Evolutionary conservation across 2,888 invertebrate species (phyloP), one percentile per base, ranked within the genome.

Genomic region (Tenthredo livida): DNA sequence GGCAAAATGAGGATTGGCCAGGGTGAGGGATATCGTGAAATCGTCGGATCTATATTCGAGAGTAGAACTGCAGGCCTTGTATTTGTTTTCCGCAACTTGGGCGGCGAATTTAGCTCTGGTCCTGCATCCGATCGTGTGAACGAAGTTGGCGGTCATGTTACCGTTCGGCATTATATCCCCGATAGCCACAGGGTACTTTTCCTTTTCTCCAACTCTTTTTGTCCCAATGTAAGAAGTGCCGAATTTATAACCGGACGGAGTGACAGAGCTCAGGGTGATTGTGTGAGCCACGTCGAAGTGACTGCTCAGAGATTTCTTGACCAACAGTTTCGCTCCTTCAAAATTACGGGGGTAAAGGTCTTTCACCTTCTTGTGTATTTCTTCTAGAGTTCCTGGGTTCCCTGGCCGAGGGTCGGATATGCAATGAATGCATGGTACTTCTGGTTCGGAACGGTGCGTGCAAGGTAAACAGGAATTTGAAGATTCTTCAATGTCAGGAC

Each of bases 1-100:
- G 0, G 88, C 5, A 5, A 92, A 67, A 54, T 88, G 84, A 1
- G 91, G 89, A 86, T 93, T 89, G 0, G 90, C 90, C 61, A 93
- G 17, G 3, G 90, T 89, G 6, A 90, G 43, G 7, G 92, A 90
- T 4, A 91, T 2, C 0, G 93, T 93, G 21, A 87, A 91, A 83
- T 93, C 92, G 61, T 93, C 91, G 4, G 92, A 89, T n/a, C 93
- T 90, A 85, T 93, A 93, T 65, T 93, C 93, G 15, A 91, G 7
- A 0, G 86, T 87, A 5, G 91, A 88, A 58, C 88, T 91, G 1
- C 87, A 88, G 0, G 89, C 87, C 84, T 90, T 90, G 86, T 88
- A 92, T 72, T 87, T 90, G 0, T 87, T 86, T 3, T 89, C 87
- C 5, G 88, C 87, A 40, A 93, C 87, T 84, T 93, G 91, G 0